Evolutionary conservation across 2,113 vertebrate genomes (phyloP).

Genomic region (Patagioenas fasciata): DNA sequence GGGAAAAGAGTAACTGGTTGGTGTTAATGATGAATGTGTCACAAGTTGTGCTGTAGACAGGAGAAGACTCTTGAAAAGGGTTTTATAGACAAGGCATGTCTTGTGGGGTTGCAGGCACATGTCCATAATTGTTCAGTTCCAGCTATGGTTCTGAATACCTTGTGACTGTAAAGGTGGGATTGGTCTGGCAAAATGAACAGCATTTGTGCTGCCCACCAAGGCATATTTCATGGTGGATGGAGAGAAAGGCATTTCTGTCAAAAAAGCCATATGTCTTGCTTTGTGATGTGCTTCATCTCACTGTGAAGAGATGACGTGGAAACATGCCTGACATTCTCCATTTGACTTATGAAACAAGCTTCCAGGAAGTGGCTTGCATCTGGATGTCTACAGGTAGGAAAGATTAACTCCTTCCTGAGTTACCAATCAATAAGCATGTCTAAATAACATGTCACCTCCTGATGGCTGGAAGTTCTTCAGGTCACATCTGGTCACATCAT

Average conservation of each 20-base stretch:
- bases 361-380: neutral
- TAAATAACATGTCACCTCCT: neutral
- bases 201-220: neutral
- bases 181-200: neutral
- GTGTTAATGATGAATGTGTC: neutral
- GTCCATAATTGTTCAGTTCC: neutral
- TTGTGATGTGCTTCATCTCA: neutral
- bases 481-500: neutral
- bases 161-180: neutral
- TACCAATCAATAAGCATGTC: neutral
- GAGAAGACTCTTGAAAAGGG: neutral
- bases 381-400: neutral
- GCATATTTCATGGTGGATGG: neutral
- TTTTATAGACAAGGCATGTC: neutral
- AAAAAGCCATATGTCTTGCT: neutral
- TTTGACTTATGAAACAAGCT: neutral
- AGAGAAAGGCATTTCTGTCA: neutral
- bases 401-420: neutral
- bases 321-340: neutral
- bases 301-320: neutral
- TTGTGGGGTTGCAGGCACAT: neutral
- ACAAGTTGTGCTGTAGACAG: neutral
- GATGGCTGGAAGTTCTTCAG: neutral
- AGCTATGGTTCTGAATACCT: neutral
- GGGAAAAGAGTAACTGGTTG: neutral